Evolutionary conservation across 2,888 invertebrate species (phyloP).

Genomic region (Tetranychus piercei): DNA sequence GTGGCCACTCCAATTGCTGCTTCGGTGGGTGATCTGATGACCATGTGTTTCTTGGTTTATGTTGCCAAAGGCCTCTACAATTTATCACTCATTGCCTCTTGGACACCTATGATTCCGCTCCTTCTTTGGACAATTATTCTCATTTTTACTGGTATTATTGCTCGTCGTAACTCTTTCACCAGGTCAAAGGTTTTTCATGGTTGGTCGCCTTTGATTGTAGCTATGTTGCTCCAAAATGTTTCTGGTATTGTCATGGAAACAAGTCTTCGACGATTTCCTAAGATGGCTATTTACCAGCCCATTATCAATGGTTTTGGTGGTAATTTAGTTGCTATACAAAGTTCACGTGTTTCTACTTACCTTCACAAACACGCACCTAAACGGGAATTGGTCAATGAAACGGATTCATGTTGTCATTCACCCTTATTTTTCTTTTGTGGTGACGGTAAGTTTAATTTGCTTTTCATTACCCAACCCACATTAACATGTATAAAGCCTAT

Average conservation of each 20-base stretch:
- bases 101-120: constrained; percentile 2
- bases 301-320: constrained; percentile 48
- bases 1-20: constrained; percentile 14
- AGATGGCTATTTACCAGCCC: constrained; percentile 21
- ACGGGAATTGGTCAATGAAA: constrained; percentile 32
- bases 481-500: too few species aligned
- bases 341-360: constrained; percentile 59
- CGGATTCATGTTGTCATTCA: background rate
- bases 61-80: background rate
- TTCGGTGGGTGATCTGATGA: constrained; percentile 10
- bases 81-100: background rate
- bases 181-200: constrained; percentile 9
- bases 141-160: background rate
- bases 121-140: background rate
- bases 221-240: constrained; percentile 15
- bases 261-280: constrained; percentile 7
- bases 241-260: constrained; percentile 16
- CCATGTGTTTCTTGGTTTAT: constrained; percentile 7
- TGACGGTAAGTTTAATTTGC: background rate
- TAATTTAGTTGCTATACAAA: constrained; percentile 75
- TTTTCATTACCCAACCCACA: background rate
- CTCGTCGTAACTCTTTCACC: constrained; percentile 6
- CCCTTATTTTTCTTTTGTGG: constrained; percentile 40
- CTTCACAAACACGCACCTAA: constrained; percentile 20
- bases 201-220: constrained; percentile 14